phyloP scores from a whole-genome alignment of 1,140 invertebrate genomes.

The Dendroctonus ponderosae region DNA sequence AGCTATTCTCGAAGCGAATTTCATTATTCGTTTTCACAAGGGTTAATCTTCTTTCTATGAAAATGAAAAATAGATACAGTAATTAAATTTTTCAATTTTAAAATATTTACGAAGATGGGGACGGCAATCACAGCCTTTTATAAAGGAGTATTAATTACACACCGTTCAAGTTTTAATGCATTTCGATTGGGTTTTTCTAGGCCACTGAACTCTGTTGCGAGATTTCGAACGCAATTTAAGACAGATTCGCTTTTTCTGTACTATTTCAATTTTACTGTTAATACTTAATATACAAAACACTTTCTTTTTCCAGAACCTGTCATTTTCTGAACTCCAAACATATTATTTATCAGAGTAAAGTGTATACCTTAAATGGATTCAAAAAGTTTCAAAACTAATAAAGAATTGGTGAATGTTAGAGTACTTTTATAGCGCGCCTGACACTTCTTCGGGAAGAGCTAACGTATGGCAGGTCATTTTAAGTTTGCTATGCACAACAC shows the following conservation, averaged over 20 bases:
- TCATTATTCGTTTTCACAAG: neutral
- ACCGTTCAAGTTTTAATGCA: constrained; percentile 1
- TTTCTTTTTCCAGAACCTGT: too few relatives aligned
- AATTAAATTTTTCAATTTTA: constrained; percentile 2
- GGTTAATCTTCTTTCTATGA: neutral
- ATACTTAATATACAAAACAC: too few relatives aligned
- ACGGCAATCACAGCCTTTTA: neutral
- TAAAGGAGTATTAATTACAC: neutral
- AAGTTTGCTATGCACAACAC: constrained; percentile 25
- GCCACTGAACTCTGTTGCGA: neutral
- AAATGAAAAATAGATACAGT: neutral
- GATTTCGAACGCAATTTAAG: too few relatives aligned
- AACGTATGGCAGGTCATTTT: constrained; percentile 23
- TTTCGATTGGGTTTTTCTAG: neutral
- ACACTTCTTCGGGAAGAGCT: constrained; percentile 22
- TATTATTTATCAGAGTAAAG: constrained; percentile 13
- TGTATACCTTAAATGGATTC: constrained; percentile 26
- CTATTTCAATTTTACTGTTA: too few relatives aligned
- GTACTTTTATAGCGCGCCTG: constrained; percentile 31
- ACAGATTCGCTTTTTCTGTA: too few relatives aligned
- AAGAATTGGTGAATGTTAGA: constrained; percentile 22
- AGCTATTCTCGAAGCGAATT: neutral
- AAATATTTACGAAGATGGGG: neutral
- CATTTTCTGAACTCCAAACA: too few relatives aligned
- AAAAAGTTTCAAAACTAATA: constrained; percentile 35